Percentiles rank a stretch among this genome's conserved stretches.
Evolutionary conservation across 2,113 vertebrate genomes (phyloP).

Genomic region (Anarrhichthys ocellatus): DNA sequence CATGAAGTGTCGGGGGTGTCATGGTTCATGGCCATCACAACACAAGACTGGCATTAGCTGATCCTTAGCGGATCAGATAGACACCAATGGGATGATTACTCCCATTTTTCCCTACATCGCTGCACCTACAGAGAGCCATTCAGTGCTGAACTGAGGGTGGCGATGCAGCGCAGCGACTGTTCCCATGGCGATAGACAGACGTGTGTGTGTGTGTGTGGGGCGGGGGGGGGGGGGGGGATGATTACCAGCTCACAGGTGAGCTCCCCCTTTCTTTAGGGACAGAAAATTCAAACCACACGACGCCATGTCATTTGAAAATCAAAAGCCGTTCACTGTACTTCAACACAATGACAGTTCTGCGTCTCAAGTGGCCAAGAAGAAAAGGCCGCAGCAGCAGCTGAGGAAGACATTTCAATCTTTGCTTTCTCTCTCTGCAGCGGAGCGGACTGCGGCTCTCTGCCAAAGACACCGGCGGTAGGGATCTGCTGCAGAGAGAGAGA

Average conservation of each 20-base stretch:
- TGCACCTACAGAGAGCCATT: conserved; percentile 57
- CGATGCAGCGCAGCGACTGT: conserved; percentile 57
- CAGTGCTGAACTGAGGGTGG: conserved; percentile 53
- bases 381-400: conserved; percentile 45
- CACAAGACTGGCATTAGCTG: conserved; percentile 14
- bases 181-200: conserved; percentile 68
- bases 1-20: conserved; percentile 10
- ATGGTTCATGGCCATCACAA: background rate
- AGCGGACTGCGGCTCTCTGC: conserved; percentile 36
- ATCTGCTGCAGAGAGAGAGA: conserved; percentile 18
- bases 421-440: conserved; percentile 11
- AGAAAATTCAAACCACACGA: conserved; percentile 7
- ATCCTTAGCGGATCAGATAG: conserved; percentile 40
- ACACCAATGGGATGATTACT: conserved; percentile 59
- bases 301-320: conserved; percentile 14
- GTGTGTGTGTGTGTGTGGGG: background rate
- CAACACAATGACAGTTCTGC: background rate
- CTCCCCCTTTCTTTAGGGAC: background rate
- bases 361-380: conserved; percentile 25
- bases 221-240: background rate
- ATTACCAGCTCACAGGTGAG: conserved; percentile 37
- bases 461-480: conserved; percentile 25
- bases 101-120: conserved; percentile 25
- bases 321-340: background rate
- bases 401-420: conserved; percentile 35